Percentiles rank a stretch among this genome's conserved stretches.
phyloP scores from a whole-genome alignment of 2,113 vertebrate species.

The Ctenodactylus gundi region DNA sequence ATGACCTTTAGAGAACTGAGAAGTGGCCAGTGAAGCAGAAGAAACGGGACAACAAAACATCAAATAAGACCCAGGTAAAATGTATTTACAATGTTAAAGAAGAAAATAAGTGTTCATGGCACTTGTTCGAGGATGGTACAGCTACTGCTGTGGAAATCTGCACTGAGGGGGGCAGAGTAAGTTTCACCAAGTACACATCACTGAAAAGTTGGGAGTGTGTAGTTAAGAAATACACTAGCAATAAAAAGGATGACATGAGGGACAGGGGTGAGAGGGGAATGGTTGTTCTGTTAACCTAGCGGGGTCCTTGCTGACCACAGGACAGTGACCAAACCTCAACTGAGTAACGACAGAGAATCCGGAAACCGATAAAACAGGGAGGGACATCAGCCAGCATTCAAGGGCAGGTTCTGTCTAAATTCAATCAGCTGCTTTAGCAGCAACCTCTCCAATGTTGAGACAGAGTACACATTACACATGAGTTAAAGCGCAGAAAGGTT shows the following conservation, averaged over 20 bases:
- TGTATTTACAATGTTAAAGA: background rate
- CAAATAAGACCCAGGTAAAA: background rate
- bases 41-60: background rate
- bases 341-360: background rate
- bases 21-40: background rate
- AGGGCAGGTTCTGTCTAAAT: background rate
- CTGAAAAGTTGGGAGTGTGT: background rate
- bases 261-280: fast-evolving
- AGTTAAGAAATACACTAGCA: too few relatives aligned
- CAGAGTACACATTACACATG: too few relatives aligned
- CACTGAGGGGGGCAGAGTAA: background rate
- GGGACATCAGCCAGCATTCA: fast-evolving
- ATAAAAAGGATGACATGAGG: too few relatives aligned
- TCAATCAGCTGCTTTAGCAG: too few relatives aligned
- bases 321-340: background rate
- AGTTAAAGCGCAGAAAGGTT: background rate
- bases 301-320: background rate
- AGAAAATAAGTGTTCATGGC: background rate
- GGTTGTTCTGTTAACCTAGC: background rate
- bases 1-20: background rate
- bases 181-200: background rate
- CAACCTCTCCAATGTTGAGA: too few relatives aligned
- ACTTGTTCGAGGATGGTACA: background rate
- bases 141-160: too few relatives aligned
- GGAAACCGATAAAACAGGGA: background rate